Evolutionary conservation across 2,113 vertebrate species (phyloP), one percentile per base, ranked within the genome.

Genomic region (Sitta europaea): DNA sequence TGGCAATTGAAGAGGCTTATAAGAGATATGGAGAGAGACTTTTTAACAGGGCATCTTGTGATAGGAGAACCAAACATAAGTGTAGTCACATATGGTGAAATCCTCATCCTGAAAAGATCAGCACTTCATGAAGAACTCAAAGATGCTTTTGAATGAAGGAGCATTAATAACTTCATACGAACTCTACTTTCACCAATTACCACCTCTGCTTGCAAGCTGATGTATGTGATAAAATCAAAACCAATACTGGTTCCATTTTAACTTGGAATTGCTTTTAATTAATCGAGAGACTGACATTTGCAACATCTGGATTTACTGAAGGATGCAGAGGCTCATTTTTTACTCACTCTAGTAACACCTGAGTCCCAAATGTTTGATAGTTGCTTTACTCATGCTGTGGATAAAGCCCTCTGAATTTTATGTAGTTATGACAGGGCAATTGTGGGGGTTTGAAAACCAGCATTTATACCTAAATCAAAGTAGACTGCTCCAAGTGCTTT

Each of bases 61-160:
- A 3, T n/a, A 12, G 3, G 14, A 61, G 72, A 50, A 54, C 14
- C 51, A n/a, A n/a, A 87, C 0, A 0, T 43, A 43, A 76, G 5
- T n/a, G 9, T 51, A 57, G 61, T 54, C 21, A 67, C 5, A 1
- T 19, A 12, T 61, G n/a, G 13, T 14, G 15, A 61, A 68, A 36
- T 29, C 1, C 1, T 65, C 21, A 29, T 68, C 38, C 50, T 73
- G n/a, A 65, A 82, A 72, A 38, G 45, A 65, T 17, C n/a, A 42
- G 36, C 1, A 0, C 43, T 76, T 88, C 15, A 35, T 51, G 1
- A 12, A 25, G 57, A 87, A 77, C 31, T 45, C 50, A 59, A 25
- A 84, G 48, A 23, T 29, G 20, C 36, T 71, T 86, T 55, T 91
- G 38, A 92, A 36, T 65, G 90, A 67, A 75, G 43, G 28, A 63